phyloP scores from a whole-genome alignment of 2,797 vertebrate species.

The Cossypha heuglini region DNA sequence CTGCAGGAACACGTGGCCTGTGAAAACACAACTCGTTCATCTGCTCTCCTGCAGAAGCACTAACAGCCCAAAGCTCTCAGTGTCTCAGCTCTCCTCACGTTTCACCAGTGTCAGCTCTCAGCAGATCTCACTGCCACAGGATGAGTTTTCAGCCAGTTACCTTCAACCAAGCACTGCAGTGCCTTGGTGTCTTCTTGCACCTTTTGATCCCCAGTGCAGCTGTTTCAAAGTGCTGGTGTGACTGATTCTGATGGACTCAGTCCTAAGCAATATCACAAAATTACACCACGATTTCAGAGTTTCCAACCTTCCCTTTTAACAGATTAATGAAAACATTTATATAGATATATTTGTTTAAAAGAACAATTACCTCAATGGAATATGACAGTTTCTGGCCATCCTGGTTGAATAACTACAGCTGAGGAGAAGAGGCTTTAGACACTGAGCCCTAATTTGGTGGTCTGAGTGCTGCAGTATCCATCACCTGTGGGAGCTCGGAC shows the following conservation, averaged over 20 bases:
- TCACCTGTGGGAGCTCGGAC: background rate
- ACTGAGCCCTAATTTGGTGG: background rate
- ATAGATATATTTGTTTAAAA: background rate
- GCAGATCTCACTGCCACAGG: background rate
- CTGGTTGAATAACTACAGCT: background rate
- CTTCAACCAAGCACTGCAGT: background rate
- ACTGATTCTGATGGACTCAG: background rate
- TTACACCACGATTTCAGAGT: background rate
- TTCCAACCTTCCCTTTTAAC: background rate
- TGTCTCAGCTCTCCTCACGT: background rate
- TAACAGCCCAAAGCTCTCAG: fast-evolving
- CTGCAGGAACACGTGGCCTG: fast-evolving
- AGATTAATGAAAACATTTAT: background rate
- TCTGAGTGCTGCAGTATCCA: background rate
- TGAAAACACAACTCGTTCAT: background rate
- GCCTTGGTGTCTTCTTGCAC: background rate
- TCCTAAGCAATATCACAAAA: background rate
- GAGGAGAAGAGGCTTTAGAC: background rate
- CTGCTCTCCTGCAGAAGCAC: background rate
- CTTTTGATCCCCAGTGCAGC: background rate
- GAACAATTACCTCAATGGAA: background rate
- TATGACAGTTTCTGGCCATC: background rate
- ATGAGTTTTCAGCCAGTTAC: background rate
- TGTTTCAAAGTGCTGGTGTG: background rate
- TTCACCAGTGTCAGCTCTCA: background rate